Evolutionary conservation across 2,797 vertebrate species (phyloP).

Genomic region (Meda fulgida): DNA sequence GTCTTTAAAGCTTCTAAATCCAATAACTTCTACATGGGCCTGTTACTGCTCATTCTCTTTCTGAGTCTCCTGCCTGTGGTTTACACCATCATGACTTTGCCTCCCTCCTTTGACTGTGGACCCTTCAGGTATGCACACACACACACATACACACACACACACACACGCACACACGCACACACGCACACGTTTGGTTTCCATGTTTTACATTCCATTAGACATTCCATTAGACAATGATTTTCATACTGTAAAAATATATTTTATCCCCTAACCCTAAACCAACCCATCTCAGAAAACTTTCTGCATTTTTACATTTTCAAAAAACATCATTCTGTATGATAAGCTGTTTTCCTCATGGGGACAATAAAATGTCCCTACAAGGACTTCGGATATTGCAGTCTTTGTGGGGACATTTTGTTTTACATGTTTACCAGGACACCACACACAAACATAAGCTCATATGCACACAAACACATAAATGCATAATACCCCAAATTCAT

Average conservation of each 20-base stretch:
- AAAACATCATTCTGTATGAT: too few relatives aligned
- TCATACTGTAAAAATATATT: not conserved
- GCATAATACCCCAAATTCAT: constrained; percentile 26
- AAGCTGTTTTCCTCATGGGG: too few relatives aligned
- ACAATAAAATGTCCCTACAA: too few relatives aligned
- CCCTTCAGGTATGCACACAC: constrained; percentile 90
- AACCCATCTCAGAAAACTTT: not conserved
- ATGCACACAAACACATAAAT: constrained; percentile 33
- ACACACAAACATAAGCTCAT: not conserved
- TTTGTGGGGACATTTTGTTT: not conserved
- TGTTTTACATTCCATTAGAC: not conserved
- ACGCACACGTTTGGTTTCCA: constrained; percentile 18
- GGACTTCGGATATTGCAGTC: too few relatives aligned
- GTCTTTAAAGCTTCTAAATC: constrained; percentile 99
- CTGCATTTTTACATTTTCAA: too few relatives aligned
- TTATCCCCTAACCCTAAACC: not conserved
- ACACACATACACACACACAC: constrained; percentile 3
- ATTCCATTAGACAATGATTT: not conserved
- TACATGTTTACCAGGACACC: not conserved
- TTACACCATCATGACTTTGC: constrained; percentile 96
- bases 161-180: constrained; percentile 31
- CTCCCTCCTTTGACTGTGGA: constrained; percentile 97
- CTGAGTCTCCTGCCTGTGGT: constrained; percentile 95
- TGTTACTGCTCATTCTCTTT: constrained; percentile 94
- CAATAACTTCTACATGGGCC: constrained; percentile 99